Base-by-base conservation (phyloP, 2,888 invertebrate species). In the Stenodema calcarata region DNA sequence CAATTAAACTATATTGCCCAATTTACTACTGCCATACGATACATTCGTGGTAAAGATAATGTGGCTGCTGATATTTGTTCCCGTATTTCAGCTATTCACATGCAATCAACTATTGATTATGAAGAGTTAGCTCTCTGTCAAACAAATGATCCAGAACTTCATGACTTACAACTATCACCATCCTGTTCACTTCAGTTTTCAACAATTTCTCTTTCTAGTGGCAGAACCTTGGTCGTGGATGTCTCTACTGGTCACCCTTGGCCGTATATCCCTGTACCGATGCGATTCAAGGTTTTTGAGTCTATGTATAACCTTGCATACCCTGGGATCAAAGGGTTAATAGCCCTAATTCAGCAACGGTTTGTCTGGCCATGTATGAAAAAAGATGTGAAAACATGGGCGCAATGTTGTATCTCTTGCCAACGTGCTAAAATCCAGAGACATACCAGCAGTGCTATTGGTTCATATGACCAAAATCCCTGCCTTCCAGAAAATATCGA, bases 301-400 rank as follows among this genome's bases (percentile, higher is more conserved):
- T 3, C 41, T 18, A 2, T 78, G 1, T 35, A 78, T 35, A n/a
- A 14, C 0, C 80, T 90, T 0, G 87, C 89, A 1, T 90, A 90
- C 85, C 89, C 89, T 3, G 90, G 90, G 0, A 85, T 87, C 0
- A 88, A 88, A 7, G 88, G 88, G 0, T 90, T 90, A 0, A 75
- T 83, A 1, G 89, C 89, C n/a, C 75, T 91, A 0, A 88, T 91
- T 0, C 76, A 90, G 0, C 70, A 90, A 18, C 89, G 90, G 0
- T 91, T 89, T 73, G 90, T 91, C 0, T 91, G 91, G 91, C 91
- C 91, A 0, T 89, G 89, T 0, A 89, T 91, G 0, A 89, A 90
- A 0, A 88, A 87, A 11, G 91, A 91, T 76, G 90, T 90, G 80
- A 82, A 89, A 0, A 70, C 87, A 0, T 91, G 91, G 91, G 88